phyloP scores from a whole-genome alignment of 2,797 vertebrate genomes.

The Novumbra hubbsi region DNA sequence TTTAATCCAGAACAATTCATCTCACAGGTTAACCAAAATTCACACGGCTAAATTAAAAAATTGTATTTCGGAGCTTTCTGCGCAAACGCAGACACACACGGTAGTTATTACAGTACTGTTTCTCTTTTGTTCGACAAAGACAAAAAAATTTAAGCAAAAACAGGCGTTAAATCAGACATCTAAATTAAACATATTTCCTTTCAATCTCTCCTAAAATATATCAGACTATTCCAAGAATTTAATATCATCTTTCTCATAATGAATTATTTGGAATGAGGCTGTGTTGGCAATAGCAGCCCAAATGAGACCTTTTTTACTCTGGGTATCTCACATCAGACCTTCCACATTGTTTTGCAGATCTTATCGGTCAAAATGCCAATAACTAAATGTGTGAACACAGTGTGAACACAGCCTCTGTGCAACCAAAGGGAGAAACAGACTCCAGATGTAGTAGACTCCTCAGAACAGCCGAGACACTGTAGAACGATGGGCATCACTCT shows the following conservation, averaged over 20 bases:
- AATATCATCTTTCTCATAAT: neutral
- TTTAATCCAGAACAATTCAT: conserved; percentile 1
- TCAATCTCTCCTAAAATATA: neutral
- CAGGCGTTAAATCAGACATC: neutral
- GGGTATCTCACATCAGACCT: no score
- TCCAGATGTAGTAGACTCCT: neutral
- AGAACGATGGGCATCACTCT: neutral
- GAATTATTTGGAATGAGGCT: conserved; percentile 4
- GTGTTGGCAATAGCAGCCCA: no score
- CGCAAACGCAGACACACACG: neutral
- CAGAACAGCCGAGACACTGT: neutral
- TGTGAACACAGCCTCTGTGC: neutral
- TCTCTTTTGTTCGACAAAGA: neutral
- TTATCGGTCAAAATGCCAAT: no score
- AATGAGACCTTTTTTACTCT: no score
- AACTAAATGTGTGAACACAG: neutral
- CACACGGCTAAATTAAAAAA: neutral
- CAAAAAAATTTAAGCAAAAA: neutral
- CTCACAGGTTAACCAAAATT: conserved; percentile 11
- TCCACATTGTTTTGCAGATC: no score
- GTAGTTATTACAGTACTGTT: neutral
- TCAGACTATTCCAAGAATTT: neutral
- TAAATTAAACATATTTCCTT: neutral
- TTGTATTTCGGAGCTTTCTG: no score
- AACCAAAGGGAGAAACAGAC: neutral